These are phyloP conservation scores for Microctenopoma lineatum DNA, from an alignment of 2,797 vertebrate genomes.

Conservation along the genomic window DNA sequence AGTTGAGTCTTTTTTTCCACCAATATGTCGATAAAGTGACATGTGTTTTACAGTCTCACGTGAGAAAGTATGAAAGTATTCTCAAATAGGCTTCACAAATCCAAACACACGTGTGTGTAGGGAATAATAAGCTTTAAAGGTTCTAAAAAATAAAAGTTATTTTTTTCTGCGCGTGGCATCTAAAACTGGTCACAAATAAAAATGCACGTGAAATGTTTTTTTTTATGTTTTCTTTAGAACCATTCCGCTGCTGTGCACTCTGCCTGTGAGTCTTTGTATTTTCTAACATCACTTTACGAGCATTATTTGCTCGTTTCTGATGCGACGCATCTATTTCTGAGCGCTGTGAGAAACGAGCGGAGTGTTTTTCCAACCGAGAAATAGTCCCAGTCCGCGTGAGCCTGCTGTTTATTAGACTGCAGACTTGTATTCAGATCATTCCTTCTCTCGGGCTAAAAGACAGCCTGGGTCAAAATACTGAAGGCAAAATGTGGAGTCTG, in stretches of 20 bases:
- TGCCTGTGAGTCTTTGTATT: not conserved
- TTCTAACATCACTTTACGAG: not conserved
- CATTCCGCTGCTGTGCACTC: not conserved
- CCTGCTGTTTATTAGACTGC: slow-evolving; percentile 66
- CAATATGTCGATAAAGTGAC: no score
- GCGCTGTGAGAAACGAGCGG: slow-evolving; percentile 33
- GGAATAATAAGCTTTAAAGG: not conserved
- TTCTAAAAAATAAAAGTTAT: not conserved
- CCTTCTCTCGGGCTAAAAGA: slow-evolving; percentile 75
- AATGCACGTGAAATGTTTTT: no score
- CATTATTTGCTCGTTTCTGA: slow-evolving; percentile 8
- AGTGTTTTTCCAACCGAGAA: slow-evolving; percentile 50
- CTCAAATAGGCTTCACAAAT: not conserved
- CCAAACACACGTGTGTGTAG: slow-evolving; percentile 1
- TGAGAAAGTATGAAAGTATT: not conserved
- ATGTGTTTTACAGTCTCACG: not conserved
- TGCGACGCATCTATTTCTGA: not conserved
- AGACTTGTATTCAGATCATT: slow-evolving; percentile 68
- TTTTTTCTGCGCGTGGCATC: not conserved
- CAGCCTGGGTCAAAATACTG: slow-evolving; percentile 76
- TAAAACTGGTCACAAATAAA: no score
- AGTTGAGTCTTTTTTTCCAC: slow-evolving; percentile 24
- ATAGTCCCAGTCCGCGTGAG: slow-evolving; percentile 40
- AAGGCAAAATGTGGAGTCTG: slow-evolving; percentile 86
- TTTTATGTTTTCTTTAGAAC: not conserved